These are phyloP conservation scores for Drosophila bipectinata DNA, from an alignment of 1,140 invertebrate genomes.

Conservation along the genomic window DNA sequence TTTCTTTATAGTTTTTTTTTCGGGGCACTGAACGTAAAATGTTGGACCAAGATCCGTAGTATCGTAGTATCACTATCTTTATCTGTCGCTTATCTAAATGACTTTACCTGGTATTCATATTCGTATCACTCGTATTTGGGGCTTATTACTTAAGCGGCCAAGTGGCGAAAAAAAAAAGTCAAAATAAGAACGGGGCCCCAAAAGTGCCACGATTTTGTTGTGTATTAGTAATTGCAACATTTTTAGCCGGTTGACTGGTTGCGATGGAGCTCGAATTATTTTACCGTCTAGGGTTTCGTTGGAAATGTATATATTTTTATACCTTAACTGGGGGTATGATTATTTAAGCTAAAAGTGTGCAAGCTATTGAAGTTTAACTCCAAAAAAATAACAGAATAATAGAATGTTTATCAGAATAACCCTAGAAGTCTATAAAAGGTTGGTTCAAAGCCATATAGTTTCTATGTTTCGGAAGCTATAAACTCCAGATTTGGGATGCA, in stretches of 20 bases:
- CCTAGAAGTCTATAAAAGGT: too few species aligned
- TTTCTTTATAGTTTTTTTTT: slow-evolving; percentile 1
- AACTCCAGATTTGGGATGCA: too few species aligned
- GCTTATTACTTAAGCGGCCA: slow-evolving; percentile 40
- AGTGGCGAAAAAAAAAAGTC: slow-evolving; percentile 9
- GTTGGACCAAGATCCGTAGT: slow-evolving; percentile 21
- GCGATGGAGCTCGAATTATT: slow-evolving; percentile 7
- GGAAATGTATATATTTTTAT: slow-evolving; percentile 22
- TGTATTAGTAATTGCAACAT: slow-evolving; percentile 63
- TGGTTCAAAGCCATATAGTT: too few species aligned
- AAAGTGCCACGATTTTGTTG: neutral
- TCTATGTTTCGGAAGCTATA: too few species aligned
- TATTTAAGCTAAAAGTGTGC: too few species aligned
- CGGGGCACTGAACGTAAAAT: too few species aligned
- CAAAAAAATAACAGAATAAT: too few species aligned
- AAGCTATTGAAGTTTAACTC: too few species aligned
- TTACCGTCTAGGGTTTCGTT: slow-evolving; percentile 18
- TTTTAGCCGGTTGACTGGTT: slow-evolving; percentile 62
- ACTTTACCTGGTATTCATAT: neutral
- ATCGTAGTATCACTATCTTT: slow-evolving; percentile 24
- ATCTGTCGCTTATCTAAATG: slow-evolving; percentile 56
- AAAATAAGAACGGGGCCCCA: neutral
- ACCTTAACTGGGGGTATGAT: neutral
- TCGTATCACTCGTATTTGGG: slow-evolving; percentile 19
- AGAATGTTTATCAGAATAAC: too few species aligned